Evolutionary conservation across 2,888 invertebrate genomes (phyloP).

Genomic region (Apoderus coryli): DNA sequence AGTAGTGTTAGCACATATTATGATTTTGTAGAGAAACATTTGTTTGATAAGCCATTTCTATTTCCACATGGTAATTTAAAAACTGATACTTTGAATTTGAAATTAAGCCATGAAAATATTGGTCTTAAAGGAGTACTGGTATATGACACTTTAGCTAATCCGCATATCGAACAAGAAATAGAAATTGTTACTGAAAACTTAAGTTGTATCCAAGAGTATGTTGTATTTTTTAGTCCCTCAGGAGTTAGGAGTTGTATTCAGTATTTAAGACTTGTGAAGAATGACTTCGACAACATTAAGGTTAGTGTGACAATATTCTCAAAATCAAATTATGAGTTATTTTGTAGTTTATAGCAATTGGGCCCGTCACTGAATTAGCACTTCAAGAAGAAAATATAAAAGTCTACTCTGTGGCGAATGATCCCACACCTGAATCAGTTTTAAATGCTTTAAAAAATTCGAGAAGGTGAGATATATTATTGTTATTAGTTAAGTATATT

Average conservation of each 20-base stretch:
- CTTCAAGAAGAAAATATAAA: conserved; percentile 32
- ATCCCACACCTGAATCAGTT: conserved; percentile 38
- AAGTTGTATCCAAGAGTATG: conserved; percentile 32
- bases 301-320: too few species aligned
- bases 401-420: conserved; percentile 35
- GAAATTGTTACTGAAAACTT: conserved; percentile 27
- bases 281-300: conserved; percentile 20
- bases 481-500: too few species aligned
- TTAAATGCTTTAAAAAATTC: too few species aligned
- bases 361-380: conserved; percentile 40
- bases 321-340: too few species aligned
- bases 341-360: conserved; percentile 42
- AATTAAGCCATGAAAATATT: conserved; percentile 31
- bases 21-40: conserved; percentile 26
- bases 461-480: too few species aligned
- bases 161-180: conserved; percentile 33
- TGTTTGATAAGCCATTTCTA: conserved; percentile 33
- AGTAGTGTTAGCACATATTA: not conserved
- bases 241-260: conserved; percentile 36
- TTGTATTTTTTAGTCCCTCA: conserved; percentile 45
- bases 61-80: conserved; percentile 43
- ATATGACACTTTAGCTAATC: conserved; percentile 39
- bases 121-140: conserved; percentile 35
- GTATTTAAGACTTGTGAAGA: conserved; percentile 28
- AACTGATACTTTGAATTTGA: conserved; percentile 35